A percentile compares a stretch with the other conserved stretches of the same genome.
phyloP scores from a whole-genome alignment of 2,113 vertebrate genomes.

The Sterna hirundo region DNA sequence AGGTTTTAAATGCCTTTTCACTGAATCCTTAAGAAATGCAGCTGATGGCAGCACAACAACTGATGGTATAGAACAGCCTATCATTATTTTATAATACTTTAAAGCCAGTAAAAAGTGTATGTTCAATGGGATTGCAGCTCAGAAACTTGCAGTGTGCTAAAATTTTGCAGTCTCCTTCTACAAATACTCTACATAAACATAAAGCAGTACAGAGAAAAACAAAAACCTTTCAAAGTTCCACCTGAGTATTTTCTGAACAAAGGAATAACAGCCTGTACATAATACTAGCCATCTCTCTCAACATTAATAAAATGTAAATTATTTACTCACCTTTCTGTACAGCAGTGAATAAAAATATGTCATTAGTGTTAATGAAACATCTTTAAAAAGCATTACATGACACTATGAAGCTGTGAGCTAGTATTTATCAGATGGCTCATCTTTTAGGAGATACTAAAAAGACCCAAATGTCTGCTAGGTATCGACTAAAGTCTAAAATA shows the following conservation, averaged over 20 bases:
- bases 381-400: not conserved
- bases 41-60: not conserved
- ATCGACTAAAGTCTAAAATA: not conserved
- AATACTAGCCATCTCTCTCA: not conserved
- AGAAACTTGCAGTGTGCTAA: not conserved
- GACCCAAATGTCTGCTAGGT: not conserved
- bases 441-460: not conserved
- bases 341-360: not conserved
- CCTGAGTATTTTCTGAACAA: not conserved
- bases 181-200: not conserved
- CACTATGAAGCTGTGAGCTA: not conserved
- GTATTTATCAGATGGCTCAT: not conserved
- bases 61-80: not conserved
- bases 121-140: not conserved
- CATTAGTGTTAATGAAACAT: not conserved
- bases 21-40: not conserved
- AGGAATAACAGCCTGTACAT: not conserved
- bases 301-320: not conserved
- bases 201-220: not conserved
- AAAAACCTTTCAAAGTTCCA: not conserved
- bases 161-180: not conserved
- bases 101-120: not conserved
- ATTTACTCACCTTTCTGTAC: not conserved
- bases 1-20: not conserved
- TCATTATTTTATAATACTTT: not conserved